phyloP scores from a whole-genome alignment of 2,113 vertebrate species.

The Theropithecus gelada region DNA sequence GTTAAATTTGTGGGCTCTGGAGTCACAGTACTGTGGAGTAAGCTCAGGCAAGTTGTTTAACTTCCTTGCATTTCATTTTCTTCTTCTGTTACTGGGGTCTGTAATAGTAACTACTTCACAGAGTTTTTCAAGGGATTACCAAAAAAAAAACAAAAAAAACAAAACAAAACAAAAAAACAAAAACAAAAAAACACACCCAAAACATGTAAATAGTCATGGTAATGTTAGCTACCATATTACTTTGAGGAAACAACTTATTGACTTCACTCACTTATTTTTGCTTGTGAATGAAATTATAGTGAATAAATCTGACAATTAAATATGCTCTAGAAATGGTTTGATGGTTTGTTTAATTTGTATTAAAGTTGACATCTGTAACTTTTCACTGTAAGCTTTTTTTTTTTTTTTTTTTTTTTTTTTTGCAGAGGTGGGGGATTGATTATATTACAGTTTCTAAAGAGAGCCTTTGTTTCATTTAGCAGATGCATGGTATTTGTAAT shows the following conservation, averaged over 20 bases:
- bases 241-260: neutral
- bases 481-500: neutral
- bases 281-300: neutral
- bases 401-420: neutral
- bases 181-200: neutral
- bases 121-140: neutral
- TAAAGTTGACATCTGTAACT: neutral
- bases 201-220: neutral
- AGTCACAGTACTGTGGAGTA: neutral
- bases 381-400: neutral
- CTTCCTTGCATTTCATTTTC: neutral
- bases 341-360: neutral
- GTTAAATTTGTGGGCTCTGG: neutral
- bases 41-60: neutral
- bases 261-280: constrained; percentile 26
- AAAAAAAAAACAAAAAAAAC: neutral
- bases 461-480: neutral
- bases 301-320: neutral
- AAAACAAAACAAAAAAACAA: neutral
- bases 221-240: neutral
- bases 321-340: neutral
- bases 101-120: neutral
- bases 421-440: neutral
- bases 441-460: neutral
- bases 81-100: neutral